Evolutionary conservation across 2,797 vertebrate species (phyloP).

Genomic region (Staurois parvus): DNA sequence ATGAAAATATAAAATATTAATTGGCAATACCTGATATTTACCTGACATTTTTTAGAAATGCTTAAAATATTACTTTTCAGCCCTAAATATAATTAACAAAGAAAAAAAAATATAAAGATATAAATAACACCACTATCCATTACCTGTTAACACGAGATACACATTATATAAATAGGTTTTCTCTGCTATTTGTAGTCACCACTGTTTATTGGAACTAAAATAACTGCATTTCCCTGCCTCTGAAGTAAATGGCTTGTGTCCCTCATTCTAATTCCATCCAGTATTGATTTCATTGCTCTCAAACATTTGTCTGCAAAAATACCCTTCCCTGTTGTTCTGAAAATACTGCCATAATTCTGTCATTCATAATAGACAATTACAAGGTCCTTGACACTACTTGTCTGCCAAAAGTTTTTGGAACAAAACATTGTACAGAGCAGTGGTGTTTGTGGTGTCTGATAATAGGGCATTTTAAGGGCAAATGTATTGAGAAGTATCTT

Average conservation of each 20-base stretch:
- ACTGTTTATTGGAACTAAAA: no score
- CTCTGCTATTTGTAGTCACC: no score
- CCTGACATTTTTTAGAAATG: no score
- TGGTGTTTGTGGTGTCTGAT: slow-evolving; percentile 64
- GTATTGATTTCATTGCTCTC: not conserved
- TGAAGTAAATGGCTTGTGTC: not conserved
- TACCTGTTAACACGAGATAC: no score
- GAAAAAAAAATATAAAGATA: no score
- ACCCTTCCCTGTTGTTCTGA: slow-evolving; percentile 58
- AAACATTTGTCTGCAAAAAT: slow-evolving; percentile 45
- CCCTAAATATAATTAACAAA: no score
- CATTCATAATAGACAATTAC: slow-evolving; percentile 66
- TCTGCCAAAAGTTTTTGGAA: slow-evolving; percentile 66
- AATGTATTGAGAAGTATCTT: slow-evolving; percentile 53
- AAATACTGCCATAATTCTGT: slow-evolving; percentile 65
- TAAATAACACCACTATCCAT: no score
- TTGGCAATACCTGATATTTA: no score
- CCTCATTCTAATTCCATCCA: not conserved
- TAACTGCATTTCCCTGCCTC: not conserved
- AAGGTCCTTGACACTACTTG: slow-evolving; percentile 66
- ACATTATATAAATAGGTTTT: no score
- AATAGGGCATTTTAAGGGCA: slow-evolving; percentile 65
- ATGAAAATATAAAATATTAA: no score
- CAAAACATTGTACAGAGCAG: slow-evolving; percentile 64
- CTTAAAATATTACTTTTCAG: no score